Conservation (phyloP, 2,888 invertebrate genomes). For the Allacma fusca region DNA sequence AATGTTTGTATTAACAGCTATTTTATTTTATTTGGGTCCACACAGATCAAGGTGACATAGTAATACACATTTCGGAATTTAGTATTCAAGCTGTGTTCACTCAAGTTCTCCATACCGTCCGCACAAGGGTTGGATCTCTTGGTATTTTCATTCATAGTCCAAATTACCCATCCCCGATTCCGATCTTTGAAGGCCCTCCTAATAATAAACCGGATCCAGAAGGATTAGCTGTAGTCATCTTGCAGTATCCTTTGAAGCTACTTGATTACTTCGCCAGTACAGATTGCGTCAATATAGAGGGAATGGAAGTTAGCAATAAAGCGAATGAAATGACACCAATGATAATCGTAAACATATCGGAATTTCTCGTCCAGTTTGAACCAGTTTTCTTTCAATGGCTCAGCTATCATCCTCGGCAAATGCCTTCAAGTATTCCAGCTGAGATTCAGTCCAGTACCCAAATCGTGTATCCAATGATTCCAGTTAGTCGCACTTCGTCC, state of each 20-base stretch:
- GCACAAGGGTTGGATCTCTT: conserved; percentile 31
- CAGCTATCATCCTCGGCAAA: conserved; percentile 41
- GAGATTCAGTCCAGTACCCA: conserved; percentile 23
- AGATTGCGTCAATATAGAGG: neutral
- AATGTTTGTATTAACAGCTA: neutral
- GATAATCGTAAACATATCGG: conserved; percentile 34
- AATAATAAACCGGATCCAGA: conserved; percentile 25
- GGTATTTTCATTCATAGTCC: conserved; percentile 34
- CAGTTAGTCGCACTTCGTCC: conserved; percentile 40
- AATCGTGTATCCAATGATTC: conserved; percentile 39
- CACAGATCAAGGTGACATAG: conserved; percentile 33
- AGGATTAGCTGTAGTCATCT: conserved; percentile 27
- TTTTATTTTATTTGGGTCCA: too few relatives aligned
- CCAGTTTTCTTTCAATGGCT: conserved; percentile 40
- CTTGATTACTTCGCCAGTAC: conserved; percentile 19
- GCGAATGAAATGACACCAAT: conserved; percentile 36
- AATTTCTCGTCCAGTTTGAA: conserved; percentile 42
- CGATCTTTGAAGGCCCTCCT: conserved; percentile 42
- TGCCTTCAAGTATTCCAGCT: conserved; percentile 35
- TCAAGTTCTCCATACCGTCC: conserved; percentile 28
- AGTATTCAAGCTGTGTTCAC: conserved; percentile 38
- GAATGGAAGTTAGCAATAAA: neutral
- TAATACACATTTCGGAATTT: conserved; percentile 26
- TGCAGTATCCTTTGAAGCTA: conserved; percentile 27
- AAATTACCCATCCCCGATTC: conserved; percentile 20